Percentiles rank a stretch among this genome's conserved stretches.
Evolutionary conservation across 1,140 invertebrate species (phyloP).

Genomic region (Cyclargus thomasi): DNA sequence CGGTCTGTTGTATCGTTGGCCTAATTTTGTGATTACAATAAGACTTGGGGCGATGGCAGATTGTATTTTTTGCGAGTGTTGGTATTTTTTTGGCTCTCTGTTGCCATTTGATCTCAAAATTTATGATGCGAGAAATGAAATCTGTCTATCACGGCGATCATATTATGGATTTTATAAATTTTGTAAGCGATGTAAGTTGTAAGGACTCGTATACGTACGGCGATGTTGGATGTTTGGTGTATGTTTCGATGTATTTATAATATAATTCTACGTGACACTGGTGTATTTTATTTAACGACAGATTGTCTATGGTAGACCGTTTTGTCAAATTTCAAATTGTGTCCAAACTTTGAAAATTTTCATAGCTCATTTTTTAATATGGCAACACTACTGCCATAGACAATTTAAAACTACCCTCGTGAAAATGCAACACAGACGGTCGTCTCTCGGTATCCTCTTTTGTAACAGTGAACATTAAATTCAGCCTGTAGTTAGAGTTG

Average conservation of each 20-base stretch:
- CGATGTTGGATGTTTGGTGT: slow-evolving; percentile 45
- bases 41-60: background rate
- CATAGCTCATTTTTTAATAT: background rate
- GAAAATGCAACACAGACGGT: slow-evolving; percentile 75
- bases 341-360: background rate
- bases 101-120: slow-evolving; percentile 8
- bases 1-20: background rate
- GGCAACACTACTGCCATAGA: slow-evolving; percentile 26
- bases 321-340: slow-evolving; percentile 5
- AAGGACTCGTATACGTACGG: slow-evolving; percentile 27
- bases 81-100: slow-evolving; percentile 1
- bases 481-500: slow-evolving; percentile 8
- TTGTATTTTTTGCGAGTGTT: slow-evolving; percentile 8
- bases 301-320: slow-evolving; percentile 29
- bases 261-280: slow-evolving; percentile 49
- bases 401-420: slow-evolving; percentile 44
- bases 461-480: slow-evolving; percentile 1
- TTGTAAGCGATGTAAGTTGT: background rate
- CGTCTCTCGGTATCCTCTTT: slow-evolving; percentile 36
- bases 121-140: background rate
- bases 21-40: slow-evolving; percentile 7
- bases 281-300: slow-evolving; percentile 29
- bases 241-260: slow-evolving; percentile 57
- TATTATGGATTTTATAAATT: background rate
- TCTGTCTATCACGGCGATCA: background rate